A percentile compares a stretch with the other conserved stretches of the same genome.
Conservation (phyloP, 2,113 vertebrate genomes). For the Tretioscincus oriximinensis region DNA sequence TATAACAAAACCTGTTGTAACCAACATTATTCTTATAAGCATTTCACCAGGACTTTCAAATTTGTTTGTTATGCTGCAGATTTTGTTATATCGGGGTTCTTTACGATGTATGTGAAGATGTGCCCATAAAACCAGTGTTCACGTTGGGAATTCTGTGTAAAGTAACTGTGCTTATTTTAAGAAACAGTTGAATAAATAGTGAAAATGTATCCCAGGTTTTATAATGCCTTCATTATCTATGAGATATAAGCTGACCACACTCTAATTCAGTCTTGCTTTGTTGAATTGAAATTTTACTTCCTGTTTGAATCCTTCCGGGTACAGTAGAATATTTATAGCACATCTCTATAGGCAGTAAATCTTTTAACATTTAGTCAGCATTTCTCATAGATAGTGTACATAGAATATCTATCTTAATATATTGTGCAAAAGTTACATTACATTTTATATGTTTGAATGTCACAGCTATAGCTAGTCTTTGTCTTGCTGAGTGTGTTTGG, state of each 20-base stretch:
- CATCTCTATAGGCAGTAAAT: background rate
- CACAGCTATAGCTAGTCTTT: background rate
- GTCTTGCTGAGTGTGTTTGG: background rate
- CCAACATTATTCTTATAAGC: too few species aligned
- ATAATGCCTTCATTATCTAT: background rate
- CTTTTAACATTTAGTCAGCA: background rate
- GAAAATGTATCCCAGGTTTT: background rate
- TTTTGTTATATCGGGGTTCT: too few species aligned
- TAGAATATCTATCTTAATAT: background rate
- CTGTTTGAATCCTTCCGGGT: background rate
- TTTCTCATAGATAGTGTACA: background rate
- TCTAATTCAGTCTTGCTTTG: background rate
- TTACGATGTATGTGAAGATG: too few species aligned
- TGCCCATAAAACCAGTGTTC: background rate
- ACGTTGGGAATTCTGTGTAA: background rate
- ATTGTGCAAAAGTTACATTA: background rate
- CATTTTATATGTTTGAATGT: background rate
- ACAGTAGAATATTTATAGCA: background rate
- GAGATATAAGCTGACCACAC: background rate
- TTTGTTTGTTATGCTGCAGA: too few species aligned
- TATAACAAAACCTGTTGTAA: too few species aligned
- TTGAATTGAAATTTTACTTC: background rate
- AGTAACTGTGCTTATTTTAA: background rate
- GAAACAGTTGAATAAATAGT: background rate
- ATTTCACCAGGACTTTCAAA: too few species aligned